Evolutionary conservation across 2,888 invertebrate genomes (phyloP).

Genomic region (Melanotus villosus): DNA sequence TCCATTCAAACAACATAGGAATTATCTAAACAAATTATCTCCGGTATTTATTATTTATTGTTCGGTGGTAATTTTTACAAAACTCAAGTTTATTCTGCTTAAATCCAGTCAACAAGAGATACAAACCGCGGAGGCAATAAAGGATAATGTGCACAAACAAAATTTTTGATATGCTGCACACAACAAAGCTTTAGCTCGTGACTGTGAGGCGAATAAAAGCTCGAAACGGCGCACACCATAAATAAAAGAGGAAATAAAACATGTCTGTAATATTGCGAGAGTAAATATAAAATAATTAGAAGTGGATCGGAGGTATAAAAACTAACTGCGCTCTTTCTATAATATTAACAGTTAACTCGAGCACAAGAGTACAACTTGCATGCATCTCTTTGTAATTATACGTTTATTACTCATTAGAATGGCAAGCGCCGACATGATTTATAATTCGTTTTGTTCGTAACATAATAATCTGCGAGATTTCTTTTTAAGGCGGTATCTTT

Average conservation of each 20-base stretch:
- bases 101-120: too few relatives aligned
- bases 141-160: slow-evolving; percentile 10
- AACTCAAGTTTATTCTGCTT: too few relatives aligned
- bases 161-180: slow-evolving; percentile 18
- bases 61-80: too few relatives aligned
- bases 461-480: neutral
- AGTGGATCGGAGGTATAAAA: slow-evolving; percentile 18
- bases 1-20: too few relatives aligned
- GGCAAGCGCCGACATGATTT: slow-evolving; percentile 22
- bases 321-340: neutral
- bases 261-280: slow-evolving; percentile 12
- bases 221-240: neutral
- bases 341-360: neutral
- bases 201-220: slow-evolving; percentile 7
- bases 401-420: slow-evolving; percentile 11
- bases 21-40: too few relatives aligned
- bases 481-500: neutral
- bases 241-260: slow-evolving; percentile 22
- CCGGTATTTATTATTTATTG: too few relatives aligned
- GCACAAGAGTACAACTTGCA: slow-evolving; percentile 1
- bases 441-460: slow-evolving; percentile 4
- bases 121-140: neutral
- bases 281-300: slow-evolving; percentile 24
- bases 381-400: slow-evolving; percentile 14
- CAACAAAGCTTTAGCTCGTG: neutral